Evolutionary conservation across 2,797 vertebrate species (phyloP), one percentile per base, ranked within the genome.

Genomic region (Macroramphosus scolopax): DNA sequence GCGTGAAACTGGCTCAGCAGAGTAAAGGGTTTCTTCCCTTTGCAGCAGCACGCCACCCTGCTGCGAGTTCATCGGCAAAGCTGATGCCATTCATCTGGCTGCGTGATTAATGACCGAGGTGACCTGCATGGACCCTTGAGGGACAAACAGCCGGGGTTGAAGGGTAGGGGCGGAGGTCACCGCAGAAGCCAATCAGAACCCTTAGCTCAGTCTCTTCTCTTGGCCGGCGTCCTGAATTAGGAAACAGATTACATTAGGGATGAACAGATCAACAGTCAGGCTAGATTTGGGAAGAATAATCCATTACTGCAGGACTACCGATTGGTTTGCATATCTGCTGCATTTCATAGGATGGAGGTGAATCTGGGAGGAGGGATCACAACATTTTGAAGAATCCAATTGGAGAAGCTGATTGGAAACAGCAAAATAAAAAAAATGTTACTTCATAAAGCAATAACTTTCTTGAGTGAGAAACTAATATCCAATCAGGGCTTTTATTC

Each of bases 71-170:
- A 39, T 22, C 3, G 42, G 38, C 43, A 45, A 37, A 45, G 9
- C 35, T 12, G n/a, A 0, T 22, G 29, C 32, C 25, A 30, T 57
- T 51, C 38, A 52, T 60, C 29, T 30, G 15, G 28, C 43, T 43
- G 13, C 42, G 41, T 81, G 67, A 84, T 81, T 78, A 69, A 83
- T 78, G 62, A 67, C 33, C 10, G 30, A 28, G 54, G 29, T 76
- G 71, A 82, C 78, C 75, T 51, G 17, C 16, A 1, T 6, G 74
- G 83, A 85, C 78, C 78, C 53, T 25, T 25, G 35, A 37, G 49
- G 43, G 41, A 72, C 63, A 40, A 29, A 26, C 20, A 20, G 59
- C 45, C 35, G 40, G 18, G 66, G 50, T 51, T 53, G 33, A 69
- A 68, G 45, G 15, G 42, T 9, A 14, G 26, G 24, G 52, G 51